A percentile compares a stretch with the other conserved stretches of the same genome.
Evolutionary conservation across 2,113 vertebrate genomes (phyloP).

Genomic region (Myodes glareolus): DNA sequence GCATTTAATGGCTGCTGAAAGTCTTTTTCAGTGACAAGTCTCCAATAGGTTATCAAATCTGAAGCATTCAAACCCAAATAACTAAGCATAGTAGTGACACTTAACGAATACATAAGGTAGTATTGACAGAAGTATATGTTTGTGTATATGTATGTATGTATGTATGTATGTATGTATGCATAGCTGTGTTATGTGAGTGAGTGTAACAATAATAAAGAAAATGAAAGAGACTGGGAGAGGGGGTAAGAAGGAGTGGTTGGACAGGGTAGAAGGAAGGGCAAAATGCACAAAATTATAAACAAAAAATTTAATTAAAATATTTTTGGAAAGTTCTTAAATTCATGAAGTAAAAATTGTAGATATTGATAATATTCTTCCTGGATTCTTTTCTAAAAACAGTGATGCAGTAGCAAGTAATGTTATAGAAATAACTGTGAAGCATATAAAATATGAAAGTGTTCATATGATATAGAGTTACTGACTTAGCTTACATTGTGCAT

Average conservation of each 20-base stretch:
- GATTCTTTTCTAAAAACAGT: neutral
- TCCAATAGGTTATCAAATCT: neutral
- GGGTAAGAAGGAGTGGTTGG: neutral
- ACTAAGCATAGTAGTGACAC: neutral
- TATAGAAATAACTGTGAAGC: neutral
- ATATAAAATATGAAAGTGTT: neutral
- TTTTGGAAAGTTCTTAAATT: neutral
- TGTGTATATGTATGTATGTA: too few species aligned
- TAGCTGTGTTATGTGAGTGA: too few species aligned
- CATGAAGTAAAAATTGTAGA: neutral
- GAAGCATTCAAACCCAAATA: neutral
- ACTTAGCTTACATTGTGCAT: neutral
- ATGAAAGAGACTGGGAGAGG: too few species aligned
- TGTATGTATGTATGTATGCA: too few species aligned
- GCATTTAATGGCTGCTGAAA: neutral
- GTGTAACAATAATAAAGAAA: too few species aligned
- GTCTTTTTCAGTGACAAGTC: neutral
- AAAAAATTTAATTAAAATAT: neutral
- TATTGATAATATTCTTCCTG: neutral
- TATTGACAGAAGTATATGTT: neutral
- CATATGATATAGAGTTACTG: neutral
- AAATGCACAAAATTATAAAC: neutral
- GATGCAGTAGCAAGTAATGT: neutral
- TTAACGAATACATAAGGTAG: neutral
- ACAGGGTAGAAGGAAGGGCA: neutral